Percentiles rank a stretch among this genome's conserved stretches.
Evolutionary conservation across 2,797 vertebrate species (phyloP).

Genomic region (Protosalanx chinensis): DNA sequence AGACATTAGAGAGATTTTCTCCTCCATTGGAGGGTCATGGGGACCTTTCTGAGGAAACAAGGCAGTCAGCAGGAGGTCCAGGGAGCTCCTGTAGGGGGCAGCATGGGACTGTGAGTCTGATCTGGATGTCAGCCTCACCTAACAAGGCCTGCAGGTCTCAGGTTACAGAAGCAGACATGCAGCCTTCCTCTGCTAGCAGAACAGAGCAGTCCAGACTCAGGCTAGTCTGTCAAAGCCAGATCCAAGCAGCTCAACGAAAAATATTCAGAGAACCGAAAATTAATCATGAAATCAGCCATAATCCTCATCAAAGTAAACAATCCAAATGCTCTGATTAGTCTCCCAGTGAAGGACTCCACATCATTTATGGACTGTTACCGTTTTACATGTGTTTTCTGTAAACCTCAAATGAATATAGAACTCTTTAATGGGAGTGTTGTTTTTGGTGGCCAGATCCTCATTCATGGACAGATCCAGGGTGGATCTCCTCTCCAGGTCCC

Average conservation of each 20-base stretch:
- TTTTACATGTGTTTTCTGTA: no score
- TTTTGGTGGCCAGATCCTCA: background rate
- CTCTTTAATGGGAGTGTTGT: no score
- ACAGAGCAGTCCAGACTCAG: slow-evolving; percentile 31
- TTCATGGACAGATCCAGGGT: background rate
- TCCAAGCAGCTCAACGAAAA: background rate
- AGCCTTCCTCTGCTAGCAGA: slow-evolving; percentile 36
- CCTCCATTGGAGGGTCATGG: slow-evolving; percentile 33
- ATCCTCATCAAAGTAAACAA: slow-evolving; percentile 27
- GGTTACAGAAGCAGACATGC: slow-evolving; percentile 23
- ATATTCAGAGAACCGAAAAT: slow-evolving; percentile 38
- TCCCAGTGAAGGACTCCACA: background rate
- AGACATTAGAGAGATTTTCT: slow-evolving; percentile 6
- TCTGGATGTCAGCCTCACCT: background rate
- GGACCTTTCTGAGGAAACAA: background rate
- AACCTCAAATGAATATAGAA: no score
- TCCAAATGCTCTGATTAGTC: slow-evolving; percentile 18
- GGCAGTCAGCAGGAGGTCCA: background rate
- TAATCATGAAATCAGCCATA: slow-evolving; percentile 21
- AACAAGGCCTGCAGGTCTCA: background rate
- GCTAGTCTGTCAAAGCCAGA: background rate
- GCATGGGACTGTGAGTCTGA: slow-evolving; percentile 6
- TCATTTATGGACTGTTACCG: background rate
- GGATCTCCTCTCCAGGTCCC: background rate
- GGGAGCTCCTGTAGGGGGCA: background rate